Conservation (phyloP, 1,140 invertebrate species). For the Oscheius sp. region DNA sequence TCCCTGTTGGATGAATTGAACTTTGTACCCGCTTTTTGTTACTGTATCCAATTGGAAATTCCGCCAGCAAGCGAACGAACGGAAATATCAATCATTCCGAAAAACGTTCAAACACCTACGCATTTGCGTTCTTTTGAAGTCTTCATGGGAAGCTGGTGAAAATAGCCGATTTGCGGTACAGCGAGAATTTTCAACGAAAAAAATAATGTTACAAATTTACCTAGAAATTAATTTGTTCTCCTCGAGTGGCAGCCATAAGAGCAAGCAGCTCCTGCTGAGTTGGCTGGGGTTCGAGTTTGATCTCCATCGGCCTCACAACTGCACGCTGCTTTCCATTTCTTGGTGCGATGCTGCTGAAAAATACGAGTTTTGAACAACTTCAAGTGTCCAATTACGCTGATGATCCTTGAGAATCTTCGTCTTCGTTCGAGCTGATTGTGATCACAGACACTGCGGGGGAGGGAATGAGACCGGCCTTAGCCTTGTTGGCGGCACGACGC, state of each 20-base stretch:
- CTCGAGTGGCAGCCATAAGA: not conserved
- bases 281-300: not conserved
- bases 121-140: too few relatives aligned
- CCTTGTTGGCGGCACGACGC: not conserved
- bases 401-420: not conserved
- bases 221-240: not conserved
- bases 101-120: too few relatives aligned
- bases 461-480: not conserved
- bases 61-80: too few relatives aligned
- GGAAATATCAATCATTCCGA: too few relatives aligned
- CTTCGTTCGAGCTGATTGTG: slow-evolving; percentile 10
- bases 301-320: not conserved
- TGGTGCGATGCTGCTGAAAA: not conserved
- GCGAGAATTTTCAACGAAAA: not conserved
- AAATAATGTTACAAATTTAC: not conserved
- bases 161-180: too few relatives aligned
- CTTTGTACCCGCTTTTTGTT: too few relatives aligned
- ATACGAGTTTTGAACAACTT: too few relatives aligned
- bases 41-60: too few relatives aligned
- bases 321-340: not conserved
- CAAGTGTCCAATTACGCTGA: too few relatives aligned
- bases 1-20: too few relatives aligned
- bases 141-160: too few relatives aligned
- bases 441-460: slow-evolving; percentile 14
- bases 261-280: slow-evolving; percentile 7